phyloP scores from a whole-genome alignment of 1,140 invertebrate genomes.

The Temnothorax curvispinosus region DNA sequence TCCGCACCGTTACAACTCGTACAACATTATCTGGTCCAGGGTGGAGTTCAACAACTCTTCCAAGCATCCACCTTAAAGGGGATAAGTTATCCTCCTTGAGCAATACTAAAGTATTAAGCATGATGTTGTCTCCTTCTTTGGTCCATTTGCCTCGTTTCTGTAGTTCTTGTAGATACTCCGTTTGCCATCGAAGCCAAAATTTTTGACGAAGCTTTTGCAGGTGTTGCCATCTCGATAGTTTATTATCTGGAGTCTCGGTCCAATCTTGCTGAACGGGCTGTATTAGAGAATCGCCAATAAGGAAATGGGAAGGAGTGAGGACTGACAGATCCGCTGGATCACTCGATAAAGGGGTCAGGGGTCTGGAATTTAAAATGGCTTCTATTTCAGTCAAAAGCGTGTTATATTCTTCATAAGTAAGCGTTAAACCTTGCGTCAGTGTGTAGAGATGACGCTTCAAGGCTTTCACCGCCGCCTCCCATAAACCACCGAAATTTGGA shows the following conservation, averaged over 20 bases:
- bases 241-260: not conserved
- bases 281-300: not conserved
- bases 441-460: not conserved
- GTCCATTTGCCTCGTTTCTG: not conserved
- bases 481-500: conserved; percentile 6
- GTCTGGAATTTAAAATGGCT: not conserved
- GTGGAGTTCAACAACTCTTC: no score
- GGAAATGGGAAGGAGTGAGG: conserved; percentile 18
- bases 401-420: not conserved
- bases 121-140: no score
- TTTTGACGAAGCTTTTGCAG: not conserved
- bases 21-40: no score
- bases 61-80: no score
- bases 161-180: not conserved
- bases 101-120: no score
- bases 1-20: no score
- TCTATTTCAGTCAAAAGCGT: not conserved
- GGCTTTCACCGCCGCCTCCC: not conserved
- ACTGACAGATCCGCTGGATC: not conserved
- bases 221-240: not conserved
- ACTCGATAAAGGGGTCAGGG: not conserved
- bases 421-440: not conserved
- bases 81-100: no score
- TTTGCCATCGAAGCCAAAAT: not conserved
- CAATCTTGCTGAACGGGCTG: not conserved